These are phyloP conservation scores for Lamellibrachia columna DNA, from an alignment of 2,888 invertebrate genomes.

Conservation along the genomic window DNA sequence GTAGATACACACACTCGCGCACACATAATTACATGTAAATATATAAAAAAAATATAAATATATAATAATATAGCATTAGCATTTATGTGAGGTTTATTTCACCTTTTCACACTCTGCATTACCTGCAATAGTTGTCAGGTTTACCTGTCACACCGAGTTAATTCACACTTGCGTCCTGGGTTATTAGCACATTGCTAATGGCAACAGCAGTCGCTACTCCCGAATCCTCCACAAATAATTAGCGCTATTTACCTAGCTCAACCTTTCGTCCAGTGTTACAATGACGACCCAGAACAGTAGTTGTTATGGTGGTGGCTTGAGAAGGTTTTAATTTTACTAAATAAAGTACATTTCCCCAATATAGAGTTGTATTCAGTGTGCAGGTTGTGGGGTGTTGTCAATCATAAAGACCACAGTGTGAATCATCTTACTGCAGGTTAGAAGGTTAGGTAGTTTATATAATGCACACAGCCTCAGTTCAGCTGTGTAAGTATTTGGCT, in stretches of 20 bases:
- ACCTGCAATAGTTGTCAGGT: not conserved
- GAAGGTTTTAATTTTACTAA: not conserved
- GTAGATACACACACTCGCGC: no score
- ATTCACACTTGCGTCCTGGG: not conserved
- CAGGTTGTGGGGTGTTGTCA: no score
- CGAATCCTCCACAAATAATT: not conserved
- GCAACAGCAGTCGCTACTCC: not conserved
- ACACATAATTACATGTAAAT: no score
- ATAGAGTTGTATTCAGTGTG: no score
- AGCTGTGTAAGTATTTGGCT: no score
- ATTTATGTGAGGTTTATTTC: not conserved
- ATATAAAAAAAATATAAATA: no score
- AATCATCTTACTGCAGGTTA: no score
- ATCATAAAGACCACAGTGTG: no score
- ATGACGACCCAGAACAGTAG: not conserved
- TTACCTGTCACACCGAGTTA: not conserved
- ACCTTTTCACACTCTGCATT: not conserved
- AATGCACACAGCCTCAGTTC: no score
- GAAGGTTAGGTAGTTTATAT: no score
- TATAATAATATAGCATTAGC: no score
- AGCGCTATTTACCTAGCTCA: not conserved
- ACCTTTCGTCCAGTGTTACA: not conserved
- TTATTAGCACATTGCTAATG: conserved; percentile 16
- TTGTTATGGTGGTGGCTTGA: not conserved
- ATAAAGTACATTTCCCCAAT: no score